phyloP scores from a whole-genome alignment of 2,113 vertebrate species.

The Antechinus flavipes region DNA sequence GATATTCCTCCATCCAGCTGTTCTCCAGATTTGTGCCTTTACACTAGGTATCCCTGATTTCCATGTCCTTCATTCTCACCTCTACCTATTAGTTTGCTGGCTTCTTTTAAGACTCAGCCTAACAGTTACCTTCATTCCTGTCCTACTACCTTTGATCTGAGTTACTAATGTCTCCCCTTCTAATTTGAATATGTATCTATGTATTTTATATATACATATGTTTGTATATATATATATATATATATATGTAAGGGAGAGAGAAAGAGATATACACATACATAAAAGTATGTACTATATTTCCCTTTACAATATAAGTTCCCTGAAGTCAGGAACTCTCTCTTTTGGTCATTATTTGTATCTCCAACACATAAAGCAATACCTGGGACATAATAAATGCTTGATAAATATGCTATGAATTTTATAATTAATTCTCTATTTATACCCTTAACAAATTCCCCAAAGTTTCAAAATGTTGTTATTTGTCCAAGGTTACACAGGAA shows the following conservation, averaged over 20 bases:
- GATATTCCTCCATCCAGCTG: neutral
- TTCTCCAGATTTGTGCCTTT: neutral
- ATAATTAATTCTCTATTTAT: neutral
- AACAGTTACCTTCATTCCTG: neutral
- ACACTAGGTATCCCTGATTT: neutral
- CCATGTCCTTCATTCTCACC: neutral
- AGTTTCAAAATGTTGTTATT: neutral
- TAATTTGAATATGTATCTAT: neutral
- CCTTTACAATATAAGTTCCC: neutral
- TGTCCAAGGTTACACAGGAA: neutral
- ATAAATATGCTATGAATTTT: neutral
- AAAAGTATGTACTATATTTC: too few relatives aligned
- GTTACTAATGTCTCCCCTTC: neutral
- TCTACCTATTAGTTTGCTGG: neutral
- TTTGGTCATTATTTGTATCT: neutral
- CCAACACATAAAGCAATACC: neutral
- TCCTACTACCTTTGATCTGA: neutral
- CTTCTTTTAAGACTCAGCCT: neutral
- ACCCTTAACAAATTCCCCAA: neutral
- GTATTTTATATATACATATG: neutral
- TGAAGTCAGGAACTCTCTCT: neutral
- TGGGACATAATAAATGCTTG: neutral
- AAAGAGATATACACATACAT: too few relatives aligned
- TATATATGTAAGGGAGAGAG: too few relatives aligned
- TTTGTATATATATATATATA: too few relatives aligned